Percentiles rank a stretch among this genome's conserved stretches.
These are phyloP conservation scores for Phocoena sinus DNA, from an alignment of 2,113 vertebrate species.

Conservation along the genomic window DNA sequence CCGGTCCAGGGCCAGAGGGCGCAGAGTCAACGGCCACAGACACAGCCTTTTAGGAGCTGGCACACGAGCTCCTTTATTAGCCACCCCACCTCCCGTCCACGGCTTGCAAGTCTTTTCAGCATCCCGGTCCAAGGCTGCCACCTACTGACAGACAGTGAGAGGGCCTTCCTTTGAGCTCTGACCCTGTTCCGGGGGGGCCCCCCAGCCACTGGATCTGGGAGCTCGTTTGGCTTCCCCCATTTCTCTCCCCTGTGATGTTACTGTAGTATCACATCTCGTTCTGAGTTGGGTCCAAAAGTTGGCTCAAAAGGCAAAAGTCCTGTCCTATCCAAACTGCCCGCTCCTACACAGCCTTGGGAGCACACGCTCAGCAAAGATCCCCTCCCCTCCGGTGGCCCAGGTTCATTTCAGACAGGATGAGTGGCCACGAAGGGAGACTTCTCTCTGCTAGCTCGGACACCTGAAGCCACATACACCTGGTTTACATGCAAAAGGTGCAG, in stretches of 20 bases:
- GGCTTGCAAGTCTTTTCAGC: accelerated
- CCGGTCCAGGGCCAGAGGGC: background rate
- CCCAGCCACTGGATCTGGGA: accelerated
- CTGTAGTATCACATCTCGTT: accelerated
- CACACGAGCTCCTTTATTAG: too few species aligned
- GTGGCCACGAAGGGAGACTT: accelerated
- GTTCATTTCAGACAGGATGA: accelerated
- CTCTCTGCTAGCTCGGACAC: accelerated
- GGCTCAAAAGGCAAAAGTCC: background rate
- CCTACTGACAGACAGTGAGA: accelerated
- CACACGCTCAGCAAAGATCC: accelerated
- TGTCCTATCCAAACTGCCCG: accelerated
- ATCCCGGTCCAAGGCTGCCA: accelerated
- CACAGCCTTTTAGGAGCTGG: accelerated
- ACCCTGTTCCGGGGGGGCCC: background rate
- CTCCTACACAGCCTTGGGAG: background rate
- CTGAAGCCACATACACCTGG: accelerated
- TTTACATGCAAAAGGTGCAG: accelerated
- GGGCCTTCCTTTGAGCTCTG: background rate
- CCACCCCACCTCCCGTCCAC: background rate
- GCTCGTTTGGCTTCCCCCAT: accelerated
- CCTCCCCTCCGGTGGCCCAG: background rate
- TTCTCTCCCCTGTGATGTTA: accelerated
- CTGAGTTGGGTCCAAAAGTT: background rate
- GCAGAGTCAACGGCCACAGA: accelerated